Conservation (phyloP, 2,888 invertebrate species). For the Sesia apiformis region DNA sequence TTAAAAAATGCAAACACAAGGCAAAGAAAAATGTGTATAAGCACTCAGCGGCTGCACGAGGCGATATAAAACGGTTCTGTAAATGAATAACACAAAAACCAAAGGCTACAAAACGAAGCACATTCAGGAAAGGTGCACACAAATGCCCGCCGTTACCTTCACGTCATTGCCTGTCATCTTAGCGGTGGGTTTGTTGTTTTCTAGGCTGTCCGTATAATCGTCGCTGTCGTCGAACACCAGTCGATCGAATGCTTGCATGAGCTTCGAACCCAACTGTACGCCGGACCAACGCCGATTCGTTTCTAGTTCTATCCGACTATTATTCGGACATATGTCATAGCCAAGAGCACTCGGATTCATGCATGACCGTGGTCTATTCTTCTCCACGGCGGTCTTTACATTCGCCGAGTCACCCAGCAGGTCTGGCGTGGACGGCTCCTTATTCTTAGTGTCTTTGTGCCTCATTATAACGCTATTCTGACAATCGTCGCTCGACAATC, state of each 20-base stretch:
- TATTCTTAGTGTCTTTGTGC: conserved; percentile 62
- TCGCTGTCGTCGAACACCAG: conserved; percentile 79
- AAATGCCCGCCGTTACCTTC: conserved; percentile 50
- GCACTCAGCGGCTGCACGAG: background rate
- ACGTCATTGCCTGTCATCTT: conserved; percentile 66
- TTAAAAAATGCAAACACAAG: background rate
- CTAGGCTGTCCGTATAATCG: conserved; percentile 84
- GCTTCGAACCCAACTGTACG: conserved; percentile 79
- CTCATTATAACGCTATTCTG: conserved; percentile 68
- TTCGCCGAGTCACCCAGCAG: conserved; percentile 72
- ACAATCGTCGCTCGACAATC: conserved; percentile 70
- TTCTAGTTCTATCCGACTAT: conserved; percentile 61
- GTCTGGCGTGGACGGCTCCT: conserved; percentile 75
- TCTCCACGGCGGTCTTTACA: conserved; percentile 63
- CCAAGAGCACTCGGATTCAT: conserved; percentile 72
- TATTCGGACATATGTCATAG: conserved; percentile 64
- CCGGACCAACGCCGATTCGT: conserved; percentile 83
- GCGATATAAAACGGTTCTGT: conserved; percentile 20
- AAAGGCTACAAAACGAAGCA: conserved; percentile 31
- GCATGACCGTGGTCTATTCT: conserved; percentile 81
- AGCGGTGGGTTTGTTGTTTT: conserved; percentile 69
- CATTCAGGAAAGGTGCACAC: conserved; percentile 16
- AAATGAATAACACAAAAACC: conserved; percentile 23
- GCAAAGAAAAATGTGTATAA: conserved; percentile 7
- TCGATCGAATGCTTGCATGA: conserved; percentile 82